Evolutionary conservation across 35 echinoderm and acorn worm genomes (phyloP), one percentile per base, ranked within the genome.

Genomic region (Strongylocentrotus purpuratus): DNA sequence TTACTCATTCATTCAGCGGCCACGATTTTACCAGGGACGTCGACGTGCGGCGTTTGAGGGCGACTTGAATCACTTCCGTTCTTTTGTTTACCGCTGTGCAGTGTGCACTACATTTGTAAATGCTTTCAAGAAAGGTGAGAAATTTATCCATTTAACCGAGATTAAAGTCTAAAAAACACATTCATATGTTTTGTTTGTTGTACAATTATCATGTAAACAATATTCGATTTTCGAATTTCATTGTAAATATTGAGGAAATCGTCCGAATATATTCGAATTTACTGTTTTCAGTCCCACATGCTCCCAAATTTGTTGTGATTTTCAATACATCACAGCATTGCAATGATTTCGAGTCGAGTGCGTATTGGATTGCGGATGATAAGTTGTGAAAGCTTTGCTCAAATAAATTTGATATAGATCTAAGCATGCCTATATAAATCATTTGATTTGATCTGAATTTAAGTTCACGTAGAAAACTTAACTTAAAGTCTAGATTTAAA

Each of bases 11-110:
- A 78, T 7, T 50, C 61, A 2, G 25, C 18, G 22, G 17, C 20
- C 28, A n/a, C 17, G 17, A 70, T 31, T 78, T 78, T 78, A 28
- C 65, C 65, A 78, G 65, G 65, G 65, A 78, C 65, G 65, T 78
- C 20, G 18, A 18, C 18, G 65, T 15, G 65, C 65, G 65, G 20
- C 25, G 52, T n/a, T 78, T n/a, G 65, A 78, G 65, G 28, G 50
- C 50, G 28, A 78, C 25, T 78, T 78, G 65, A 78, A 78, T 78
- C 65, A 78, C 65, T 78, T 78, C 65, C 65, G 65, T 78, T 78
- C 65, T 78, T 78, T 78, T 78, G 65, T 78, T 78, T 78, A 78
- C 65, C 22, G 65, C 65, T 78, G 65, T 78, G 65, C 18, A 78
- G 65, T 78, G 65, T 78, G 65, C 65, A 78, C 25, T 78, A 78